Base-by-base conservation (phyloP, 2,797 vertebrate genomes). In the Falco rusticolus region DNA sequence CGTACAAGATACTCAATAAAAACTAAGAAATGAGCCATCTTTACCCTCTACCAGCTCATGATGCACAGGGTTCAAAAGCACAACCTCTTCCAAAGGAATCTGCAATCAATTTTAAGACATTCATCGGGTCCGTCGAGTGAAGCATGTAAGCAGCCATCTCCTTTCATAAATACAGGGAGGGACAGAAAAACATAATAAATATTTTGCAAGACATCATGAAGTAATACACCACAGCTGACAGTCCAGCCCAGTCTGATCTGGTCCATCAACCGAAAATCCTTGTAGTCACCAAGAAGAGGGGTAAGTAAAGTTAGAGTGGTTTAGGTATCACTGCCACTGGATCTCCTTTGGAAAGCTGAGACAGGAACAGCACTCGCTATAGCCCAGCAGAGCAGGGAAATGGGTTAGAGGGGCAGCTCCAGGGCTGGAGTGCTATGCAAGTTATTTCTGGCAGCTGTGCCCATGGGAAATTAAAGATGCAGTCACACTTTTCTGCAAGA, bases 361-460 rank as follows among this genome's bases (percentile, higher is more conserved):
- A 43, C 28, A 24, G 33, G 54, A 48, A 13, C 34, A 50, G 24
- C 9, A 22, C 51, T 60, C 0, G 0, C 48, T 43, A 8, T 0
- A 39, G 33, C 51, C 64, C 5, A 2, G 28, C 79, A 33, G 50
- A 66, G 77, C n/a, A 33, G 33, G 18, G 47, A 88, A 74, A 6
- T 26, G 56, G 72, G 43, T 80, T 82, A 91, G 63, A 93, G 83
- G 72, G 72, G 70, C 91, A 93, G 83, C 84, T 61, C 66, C 3
- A 3, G 25, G 28, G 34, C 33, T 45, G 71, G 18, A 78, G 41
- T 2, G 6, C 60, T 33, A 22, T 63, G 9, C 80, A 16, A 76
- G 60, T 89, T 24, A 95, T 71, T 95, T 64, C 78, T 85, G 71
- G 61, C 84, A 92, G 53, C 12, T 13, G 5, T 25, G 48, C 74